Evolutionary conservation across 92 coral and sea anemone genomes (phyloP), one percentile per base, ranked within the genome.

Genomic region (Hydrozoanthus gracilis): DNA sequence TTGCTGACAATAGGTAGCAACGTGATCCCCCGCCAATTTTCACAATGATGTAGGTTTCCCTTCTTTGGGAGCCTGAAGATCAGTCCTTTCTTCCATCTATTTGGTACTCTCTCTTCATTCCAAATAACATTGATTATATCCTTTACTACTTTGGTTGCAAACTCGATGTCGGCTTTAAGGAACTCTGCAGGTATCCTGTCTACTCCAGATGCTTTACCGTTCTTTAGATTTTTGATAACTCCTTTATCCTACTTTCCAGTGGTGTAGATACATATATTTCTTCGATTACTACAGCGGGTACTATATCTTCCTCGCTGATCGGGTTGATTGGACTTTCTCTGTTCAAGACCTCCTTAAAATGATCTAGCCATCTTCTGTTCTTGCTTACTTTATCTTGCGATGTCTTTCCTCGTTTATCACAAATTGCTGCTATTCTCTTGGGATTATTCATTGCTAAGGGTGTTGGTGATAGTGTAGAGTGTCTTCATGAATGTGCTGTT

Each of bases 111-210:
- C 51, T 86, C 88, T 60, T 55, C 65, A 56, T 45, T 86, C 88
- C 76, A 62, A 11, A 75, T 70, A 5, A 75, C 45, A 60, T 86
- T 48, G 8, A 18, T 74, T 39, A 75, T 75, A 56, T 86, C 88
- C 82, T 86, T 86, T 44, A 86, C 64, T 74, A 45, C 68, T 5
- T 44, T 47, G 62, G 88, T 85, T 18, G 82, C 60, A 45, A 55
- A 73, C 13, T 84, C 80, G 50, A 84, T 72, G 88, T 84, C 82
- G 47, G 80, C 86, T 65, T 82, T 82, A 62, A 82, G 86, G 52
- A 82, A 71, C 70, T 79, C 87, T 83, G 87, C 87, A 50, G 44
- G 35, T 83, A 70, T 68, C 66, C 44, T 83, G 77, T 83, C 78
- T 9, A 83, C 44, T 72, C 77, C 77, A 44, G 77, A 48, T 72